A percentile compares a stretch with the other conserved stretches of the same genome.
Conservation (phyloP, 1,140 invertebrate species). For the Camponotus pennsylvanicus region DNA sequence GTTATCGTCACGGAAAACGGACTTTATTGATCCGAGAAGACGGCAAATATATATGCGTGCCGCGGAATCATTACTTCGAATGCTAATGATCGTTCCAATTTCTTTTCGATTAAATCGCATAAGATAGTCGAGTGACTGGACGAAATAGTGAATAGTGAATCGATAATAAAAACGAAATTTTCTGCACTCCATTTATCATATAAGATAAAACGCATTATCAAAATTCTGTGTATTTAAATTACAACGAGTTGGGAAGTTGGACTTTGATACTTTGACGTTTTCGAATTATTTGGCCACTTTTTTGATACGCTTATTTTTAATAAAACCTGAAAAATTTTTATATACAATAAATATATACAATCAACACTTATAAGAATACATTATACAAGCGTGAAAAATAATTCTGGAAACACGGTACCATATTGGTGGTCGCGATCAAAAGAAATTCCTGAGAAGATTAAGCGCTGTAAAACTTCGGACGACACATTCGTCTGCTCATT, state of each 20-base stretch:
- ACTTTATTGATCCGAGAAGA: constrained; percentile 36
- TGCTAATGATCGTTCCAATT: constrained; percentile 14
- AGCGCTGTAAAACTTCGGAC: constrained; percentile 40
- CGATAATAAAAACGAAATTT: not conserved
- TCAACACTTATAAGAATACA: not conserved
- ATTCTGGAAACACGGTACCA: not conserved
- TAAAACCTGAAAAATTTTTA: not conserved
- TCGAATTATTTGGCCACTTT: not conserved
- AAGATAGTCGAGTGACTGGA: not conserved
- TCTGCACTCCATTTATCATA: not conserved
- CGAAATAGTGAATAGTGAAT: not conserved
- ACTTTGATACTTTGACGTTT: not conserved
- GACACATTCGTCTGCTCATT: constrained; percentile 50
- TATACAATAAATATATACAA: not conserved
- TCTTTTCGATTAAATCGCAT: not conserved
- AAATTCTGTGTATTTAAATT: not conserved
- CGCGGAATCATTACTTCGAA: constrained; percentile 5
- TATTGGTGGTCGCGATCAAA: constrained; percentile 10
- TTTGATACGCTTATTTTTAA: not conserved
- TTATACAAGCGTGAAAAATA: not conserved
- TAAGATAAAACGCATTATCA: not conserved
- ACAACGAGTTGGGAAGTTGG: not conserved
- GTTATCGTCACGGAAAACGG: constrained; percentile 37
- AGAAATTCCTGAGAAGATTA: constrained; percentile 51
- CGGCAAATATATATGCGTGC: not conserved